Base-by-base conservation (phyloP, 2,888 invertebrate species). In the Lamproptera curius region DNA sequence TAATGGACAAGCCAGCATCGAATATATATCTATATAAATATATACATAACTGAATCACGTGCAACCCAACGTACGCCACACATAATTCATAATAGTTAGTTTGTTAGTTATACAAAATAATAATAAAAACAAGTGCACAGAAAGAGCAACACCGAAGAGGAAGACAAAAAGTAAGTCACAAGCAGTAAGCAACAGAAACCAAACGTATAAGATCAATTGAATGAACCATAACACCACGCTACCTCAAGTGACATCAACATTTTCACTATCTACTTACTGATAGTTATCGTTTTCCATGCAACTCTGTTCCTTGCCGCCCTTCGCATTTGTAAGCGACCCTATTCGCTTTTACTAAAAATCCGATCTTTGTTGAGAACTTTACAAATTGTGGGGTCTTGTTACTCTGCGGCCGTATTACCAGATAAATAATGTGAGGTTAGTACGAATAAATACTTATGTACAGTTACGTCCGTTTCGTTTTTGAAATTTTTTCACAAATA, bases 191-290 rank as follows among this genome's bases (percentile, higher is more conserved):
- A 59, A 55, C 53, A 55, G 62, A 70, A n/a, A 55, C 55, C 48
- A 13, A 42, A 39, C 16, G 28, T 65, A 53, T 56, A 56, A 63
- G 45, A 20, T 47, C 33, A 56, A 59, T 53, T 69, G 55, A 73
- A 69, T 76, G 76, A 76, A 80, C 79, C 76, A 76, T 70, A 70
- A 81, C 80, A 81, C 79, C 82, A 79, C 77, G 73, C 80, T 79
- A 82, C 80, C 78, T 77, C 66, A 77, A 61, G 68, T 75, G 72
- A 82, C 77, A 80, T 70, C 76, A 69, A 79, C 54, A 70, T 62
- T 66, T 55, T 62, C 67, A 62, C 71, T 78, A 80, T 63, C 61
- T 67, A 70, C 83, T 80, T 76, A 82, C 76, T 16, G 28, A 49
- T 66, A 72, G 63, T 62, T 64, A 72, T 69, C 53, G 40, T 53